Conservation (phyloP, 2,888 invertebrate genomes). For the Drosophila basisetae region DNA sequence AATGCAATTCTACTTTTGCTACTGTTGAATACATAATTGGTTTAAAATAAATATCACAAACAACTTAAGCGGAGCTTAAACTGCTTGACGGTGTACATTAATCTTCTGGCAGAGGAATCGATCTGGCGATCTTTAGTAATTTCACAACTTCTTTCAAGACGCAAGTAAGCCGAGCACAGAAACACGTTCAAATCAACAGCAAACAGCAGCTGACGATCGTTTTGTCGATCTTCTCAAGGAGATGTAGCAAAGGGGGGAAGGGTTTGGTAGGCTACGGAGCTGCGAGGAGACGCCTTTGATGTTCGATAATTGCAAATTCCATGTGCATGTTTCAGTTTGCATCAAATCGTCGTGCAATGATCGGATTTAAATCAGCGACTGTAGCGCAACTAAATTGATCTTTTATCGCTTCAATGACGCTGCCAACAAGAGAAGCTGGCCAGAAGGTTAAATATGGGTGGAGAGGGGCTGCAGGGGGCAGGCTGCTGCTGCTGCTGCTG, state of each 20-base stretch:
- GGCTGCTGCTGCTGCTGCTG: not conserved
- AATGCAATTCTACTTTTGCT: not conserved
- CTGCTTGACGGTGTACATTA: not conserved
- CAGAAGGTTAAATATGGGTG: not conserved
- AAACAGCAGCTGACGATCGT: conserved; percentile 43
- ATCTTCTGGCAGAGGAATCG: not conserved
- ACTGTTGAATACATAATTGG: not conserved
- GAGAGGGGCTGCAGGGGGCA: not conserved
- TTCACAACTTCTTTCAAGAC: not conserved
- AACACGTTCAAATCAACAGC: conserved; percentile 24
- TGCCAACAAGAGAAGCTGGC: conserved; percentile 14
- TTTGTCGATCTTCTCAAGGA: conserved; percentile 21
- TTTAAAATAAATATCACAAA: not conserved
- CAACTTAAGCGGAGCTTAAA: not conserved
- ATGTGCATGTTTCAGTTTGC: conserved; percentile 81
- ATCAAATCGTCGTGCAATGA: conserved; percentile 81
- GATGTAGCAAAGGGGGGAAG: not conserved
- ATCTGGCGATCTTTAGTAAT: not conserved
- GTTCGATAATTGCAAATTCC: conserved; percentile 85
- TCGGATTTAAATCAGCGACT: conserved; percentile 84
- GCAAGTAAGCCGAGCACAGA: conserved; percentile 8
- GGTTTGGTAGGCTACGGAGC: not conserved
- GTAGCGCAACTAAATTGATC: conserved; percentile 84
- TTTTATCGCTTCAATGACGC: conserved; percentile 82
- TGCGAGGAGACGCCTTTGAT: conserved; percentile 69